Base-by-base conservation (phyloP, 2,797 vertebrate genomes). In the Chromobotia macracanthus region DNA sequence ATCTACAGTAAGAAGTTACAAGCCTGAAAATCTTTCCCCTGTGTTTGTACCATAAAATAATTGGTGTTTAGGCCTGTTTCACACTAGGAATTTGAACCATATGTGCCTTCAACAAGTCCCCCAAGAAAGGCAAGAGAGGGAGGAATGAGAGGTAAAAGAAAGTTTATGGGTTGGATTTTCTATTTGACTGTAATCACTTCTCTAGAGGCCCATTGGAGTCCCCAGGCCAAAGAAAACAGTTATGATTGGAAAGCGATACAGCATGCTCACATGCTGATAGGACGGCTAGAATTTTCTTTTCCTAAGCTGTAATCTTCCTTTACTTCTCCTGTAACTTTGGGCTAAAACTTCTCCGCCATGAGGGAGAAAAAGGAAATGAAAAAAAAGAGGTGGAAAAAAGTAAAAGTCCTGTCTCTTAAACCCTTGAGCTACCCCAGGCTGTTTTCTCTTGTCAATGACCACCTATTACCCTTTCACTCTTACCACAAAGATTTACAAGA, bases 361-460 rank as follows among this genome's bases (percentile, higher is more conserved):
- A 82, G 69, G 31, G 55, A 71, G 71, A 41, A 75, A 35, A 72
- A 75, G 25, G 66, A 67, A 77, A 81, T 79, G 74, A n/a, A 61
- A 82, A 83, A 77, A 68, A 56, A 76, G 50, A 25, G 35, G 9
- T 2, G 38, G 5, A 19, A 21, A 13, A 60, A 18, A 12, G 12
- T 48, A 56, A 58, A 71, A 66, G 65, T 58, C 61, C 87, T 87
- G 86, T 90, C 83, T 72, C 81, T 88, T 78, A 89, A 91, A 88
- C 86, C 83, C 86, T 86, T 89, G 79, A 82, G 80, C 81, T 84
- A 88, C 89, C 70, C 82, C 82, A 75, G 87, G 89, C 89, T 92
- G 87, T 93, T 93, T 91, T 89, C 90, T 91, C 91, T 92, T 89
- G 87, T 90, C 93, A 93, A 92, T 88, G 89, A 89, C 89, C 88